A percentile compares a stretch with the other conserved stretches of the same genome.
These are phyloP conservation scores for Sarcoramphus papa DNA, from an alignment of 2,797 vertebrate species.

Conservation along the genomic window DNA sequence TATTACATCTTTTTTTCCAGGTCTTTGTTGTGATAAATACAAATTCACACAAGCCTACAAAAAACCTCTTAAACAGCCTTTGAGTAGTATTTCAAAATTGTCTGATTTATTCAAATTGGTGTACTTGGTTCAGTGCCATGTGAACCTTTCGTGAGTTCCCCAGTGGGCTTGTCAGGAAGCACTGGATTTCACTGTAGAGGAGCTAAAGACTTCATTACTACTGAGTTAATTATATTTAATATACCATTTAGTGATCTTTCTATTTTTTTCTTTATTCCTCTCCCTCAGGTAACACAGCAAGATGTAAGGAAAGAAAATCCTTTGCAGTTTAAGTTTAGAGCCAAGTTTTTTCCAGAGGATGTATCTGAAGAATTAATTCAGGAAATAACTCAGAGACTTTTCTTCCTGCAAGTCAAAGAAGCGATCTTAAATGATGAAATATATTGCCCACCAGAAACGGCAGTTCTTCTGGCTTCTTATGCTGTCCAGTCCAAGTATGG, in stretches of 20 bases:
- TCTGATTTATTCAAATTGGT: not conserved
- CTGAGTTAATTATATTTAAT: not conserved
- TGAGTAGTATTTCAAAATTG: not conserved
- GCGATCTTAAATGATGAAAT: constrained; percentile 96
- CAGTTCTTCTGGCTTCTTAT: constrained; percentile 93
- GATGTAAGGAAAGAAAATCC: constrained; percentile 98
- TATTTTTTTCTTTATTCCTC: constrained; percentile 16
- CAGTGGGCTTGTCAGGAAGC: not conserved
- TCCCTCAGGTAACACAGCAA: constrained; percentile 90
- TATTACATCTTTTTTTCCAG: not conserved
- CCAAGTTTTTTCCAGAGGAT: constrained; percentile 97
- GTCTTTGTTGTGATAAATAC: not conserved
- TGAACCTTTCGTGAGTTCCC: not conserved
- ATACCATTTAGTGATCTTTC: not conserved
- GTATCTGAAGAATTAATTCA: constrained; percentile 95
- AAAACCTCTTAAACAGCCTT: not conserved
- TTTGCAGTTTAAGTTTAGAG: constrained; percentile 94
- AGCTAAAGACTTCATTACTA: not conserved
- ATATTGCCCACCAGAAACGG: constrained; percentile 97
- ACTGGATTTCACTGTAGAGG: not conserved
- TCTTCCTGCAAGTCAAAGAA: constrained; percentile 98
- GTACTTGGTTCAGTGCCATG: not conserved
- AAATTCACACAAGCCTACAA: not conserved
- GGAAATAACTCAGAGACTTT: constrained; percentile 95
- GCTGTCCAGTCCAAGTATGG: constrained; percentile 95